Conservation (phyloP, 2,888 invertebrate genomes). For the Spisula solida region DNA sequence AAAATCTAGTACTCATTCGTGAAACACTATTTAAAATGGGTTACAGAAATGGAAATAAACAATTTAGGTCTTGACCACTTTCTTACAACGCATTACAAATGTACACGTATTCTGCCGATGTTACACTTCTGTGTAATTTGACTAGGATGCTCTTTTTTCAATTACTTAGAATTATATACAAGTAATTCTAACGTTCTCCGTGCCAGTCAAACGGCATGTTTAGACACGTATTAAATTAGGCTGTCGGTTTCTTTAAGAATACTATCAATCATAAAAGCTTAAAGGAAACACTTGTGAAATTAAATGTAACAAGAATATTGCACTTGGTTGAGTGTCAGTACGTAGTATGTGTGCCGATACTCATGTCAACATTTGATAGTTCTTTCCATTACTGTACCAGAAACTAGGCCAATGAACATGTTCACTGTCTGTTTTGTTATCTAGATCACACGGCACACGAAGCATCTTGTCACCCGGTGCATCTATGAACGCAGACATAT, state of each 20-base stretch:
- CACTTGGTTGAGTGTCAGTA: background rate
- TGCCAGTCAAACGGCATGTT: conserved; percentile 9
- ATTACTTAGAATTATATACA: conserved; percentile 10
- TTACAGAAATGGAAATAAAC: too few relatives aligned
- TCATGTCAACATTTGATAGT: background rate
- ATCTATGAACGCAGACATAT: too few relatives aligned
- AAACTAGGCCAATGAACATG: background rate
- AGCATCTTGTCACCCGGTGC: too few relatives aligned
- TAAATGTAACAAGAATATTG: background rate
- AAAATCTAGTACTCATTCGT: too few relatives aligned
- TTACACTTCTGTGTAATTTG: conserved; percentile 2
- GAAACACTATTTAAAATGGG: too few relatives aligned
- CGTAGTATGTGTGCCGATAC: background rate
- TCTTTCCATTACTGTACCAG: background rate
- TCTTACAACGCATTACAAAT: too few relatives aligned
- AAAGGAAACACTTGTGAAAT: background rate
- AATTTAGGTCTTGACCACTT: too few relatives aligned
- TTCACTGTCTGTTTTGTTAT: too few relatives aligned
- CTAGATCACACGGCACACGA: too few relatives aligned
- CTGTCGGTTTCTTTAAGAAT: conserved; percentile 8
- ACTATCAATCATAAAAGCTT: background rate
- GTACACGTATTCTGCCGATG: background rate
- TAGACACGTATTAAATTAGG: conserved; percentile 10
- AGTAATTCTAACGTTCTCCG: background rate
- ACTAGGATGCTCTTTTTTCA: background rate